Conservation (phyloP, 2,797 vertebrate species). For the Choloepus didactylus region DNA sequence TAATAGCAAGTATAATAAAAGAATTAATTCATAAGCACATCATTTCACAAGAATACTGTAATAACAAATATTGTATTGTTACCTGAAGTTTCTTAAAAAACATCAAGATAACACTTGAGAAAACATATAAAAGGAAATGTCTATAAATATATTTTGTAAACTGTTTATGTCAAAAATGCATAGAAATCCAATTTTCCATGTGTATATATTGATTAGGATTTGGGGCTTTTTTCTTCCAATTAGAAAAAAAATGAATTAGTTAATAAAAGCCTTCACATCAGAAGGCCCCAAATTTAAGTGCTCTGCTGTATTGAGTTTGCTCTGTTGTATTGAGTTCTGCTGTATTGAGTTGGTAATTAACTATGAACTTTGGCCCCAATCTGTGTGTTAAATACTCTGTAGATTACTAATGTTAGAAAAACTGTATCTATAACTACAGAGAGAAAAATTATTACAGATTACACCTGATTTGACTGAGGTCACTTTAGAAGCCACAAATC, state of each 20-base stretch:
- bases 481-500: background rate
- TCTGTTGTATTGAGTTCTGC: slow-evolving; percentile 58
- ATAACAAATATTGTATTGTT: slow-evolving; percentile 29
- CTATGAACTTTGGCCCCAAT: background rate
- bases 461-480: slow-evolving; percentile 17
- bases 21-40: slow-evolving; percentile 4
- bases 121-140: slow-evolving; percentile 28
- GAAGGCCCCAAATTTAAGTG: background rate
- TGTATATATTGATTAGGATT: background rate
- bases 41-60: background rate
- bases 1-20: slow-evolving; percentile 17
- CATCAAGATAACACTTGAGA: slow-evolving; percentile 26
- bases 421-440: background rate
- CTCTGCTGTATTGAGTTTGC: slow-evolving; percentile 59
- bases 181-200: slow-evolving; percentile 23
- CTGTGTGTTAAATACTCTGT: slow-evolving; percentile 26
- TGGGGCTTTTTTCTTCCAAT: background rate
- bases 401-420: slow-evolving; percentile 56
- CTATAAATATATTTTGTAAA: slow-evolving; percentile 55
- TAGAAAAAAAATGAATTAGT: slow-evolving; percentile 46
- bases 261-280: slow-evolving; percentile 14
- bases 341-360: slow-evolving; percentile 41
- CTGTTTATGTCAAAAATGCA: slow-evolving; percentile 34
- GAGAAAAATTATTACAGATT: background rate
- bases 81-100: slow-evolving; percentile 59